phyloP scores from a whole-genome alignment of 2,888 invertebrate species.

The Ethmia dodecea region DNA sequence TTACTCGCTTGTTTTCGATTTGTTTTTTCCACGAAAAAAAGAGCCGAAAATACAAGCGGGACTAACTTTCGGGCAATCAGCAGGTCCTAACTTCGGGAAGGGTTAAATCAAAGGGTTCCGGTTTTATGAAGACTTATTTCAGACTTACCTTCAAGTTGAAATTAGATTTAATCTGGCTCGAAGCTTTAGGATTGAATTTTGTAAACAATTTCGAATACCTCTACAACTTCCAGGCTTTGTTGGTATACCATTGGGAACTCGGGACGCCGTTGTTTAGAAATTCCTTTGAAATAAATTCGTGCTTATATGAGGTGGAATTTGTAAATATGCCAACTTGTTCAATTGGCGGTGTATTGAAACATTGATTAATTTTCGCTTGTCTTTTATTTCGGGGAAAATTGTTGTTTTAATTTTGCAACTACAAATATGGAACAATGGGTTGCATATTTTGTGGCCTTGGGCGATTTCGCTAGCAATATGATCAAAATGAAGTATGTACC shows the following conservation, averaged over 20 bases:
- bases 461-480: too few species aligned
- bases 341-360: constrained; percentile 43
- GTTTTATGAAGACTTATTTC: constrained; percentile 78
- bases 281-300: constrained; percentile 72
- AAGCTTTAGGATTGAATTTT: constrained; percentile 77
- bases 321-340: constrained; percentile 49
- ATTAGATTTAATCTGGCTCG: constrained; percentile 77
- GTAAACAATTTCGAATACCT: constrained; percentile 77
- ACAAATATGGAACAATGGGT: too few species aligned
- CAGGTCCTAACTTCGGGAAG: constrained; percentile 63
- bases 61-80: constrained; percentile 74
- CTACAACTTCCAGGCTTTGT: constrained; percentile 75
- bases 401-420: too few species aligned
- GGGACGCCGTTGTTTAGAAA: constrained; percentile 67
- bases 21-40: constrained; percentile 65
- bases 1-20: constrained; percentile 71
- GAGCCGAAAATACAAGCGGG: constrained; percentile 55
- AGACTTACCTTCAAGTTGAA: constrained; percentile 77
- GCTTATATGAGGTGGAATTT: constrained; percentile 64
- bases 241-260: constrained; percentile 72
- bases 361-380: constrained; percentile 38
- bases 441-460: too few species aligned
- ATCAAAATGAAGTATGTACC: too few species aligned
- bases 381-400: constrained; percentile 22
- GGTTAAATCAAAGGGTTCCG: constrained; percentile 77